phyloP scores from a whole-genome alignment of 2,888 invertebrate species.

The Leucania comma region DNA sequence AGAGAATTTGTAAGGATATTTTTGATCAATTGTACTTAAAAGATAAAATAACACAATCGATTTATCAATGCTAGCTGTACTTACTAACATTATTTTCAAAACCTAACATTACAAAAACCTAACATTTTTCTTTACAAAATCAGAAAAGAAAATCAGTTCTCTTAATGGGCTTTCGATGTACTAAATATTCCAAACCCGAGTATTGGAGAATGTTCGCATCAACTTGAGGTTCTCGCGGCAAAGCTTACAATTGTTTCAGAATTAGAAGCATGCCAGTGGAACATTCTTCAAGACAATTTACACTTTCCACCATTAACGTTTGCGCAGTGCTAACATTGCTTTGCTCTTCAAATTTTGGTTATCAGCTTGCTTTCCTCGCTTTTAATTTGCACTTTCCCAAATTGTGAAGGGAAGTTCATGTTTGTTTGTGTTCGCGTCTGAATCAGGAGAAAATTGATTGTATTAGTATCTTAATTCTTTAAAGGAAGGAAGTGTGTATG shows the following conservation, averaged over 20 bases:
- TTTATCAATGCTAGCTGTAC: background rate
- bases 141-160: slow-evolving; percentile 17
- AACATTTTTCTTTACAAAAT: slow-evolving; percentile 12
- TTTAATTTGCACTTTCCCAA: slow-evolving; percentile 28
- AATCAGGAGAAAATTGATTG: slow-evolving; percentile 28
- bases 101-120: background rate
- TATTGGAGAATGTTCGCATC: slow-evolving; percentile 29
- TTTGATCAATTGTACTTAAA: no score
- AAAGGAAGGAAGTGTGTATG: slow-evolving; percentile 1
- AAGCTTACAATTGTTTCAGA: slow-evolving; percentile 47
- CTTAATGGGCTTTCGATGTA: slow-evolving; percentile 44
- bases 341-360: slow-evolving; percentile 30
- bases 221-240: slow-evolving; percentile 24
- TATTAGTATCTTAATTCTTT: slow-evolving; percentile 3
- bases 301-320: slow-evolving; percentile 30
- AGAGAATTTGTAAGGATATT: no score
- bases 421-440: slow-evolving; percentile 16
- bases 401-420: slow-evolving; percentile 8
- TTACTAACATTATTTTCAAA: background rate
- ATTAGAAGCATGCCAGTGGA: slow-evolving; percentile 34
- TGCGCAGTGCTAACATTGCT: slow-evolving; percentile 26
- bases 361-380: slow-evolving; percentile 22
- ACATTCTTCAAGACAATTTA: slow-evolving; percentile 51
- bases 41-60: background rate
- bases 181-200: slow-evolving; percentile 24